A percentile compares a stretch with the other conserved stretches of the same genome.
Evolutionary conservation across 2,888 invertebrate genomes (phyloP).

Genomic region (Oxycera nigricornis): DNA sequence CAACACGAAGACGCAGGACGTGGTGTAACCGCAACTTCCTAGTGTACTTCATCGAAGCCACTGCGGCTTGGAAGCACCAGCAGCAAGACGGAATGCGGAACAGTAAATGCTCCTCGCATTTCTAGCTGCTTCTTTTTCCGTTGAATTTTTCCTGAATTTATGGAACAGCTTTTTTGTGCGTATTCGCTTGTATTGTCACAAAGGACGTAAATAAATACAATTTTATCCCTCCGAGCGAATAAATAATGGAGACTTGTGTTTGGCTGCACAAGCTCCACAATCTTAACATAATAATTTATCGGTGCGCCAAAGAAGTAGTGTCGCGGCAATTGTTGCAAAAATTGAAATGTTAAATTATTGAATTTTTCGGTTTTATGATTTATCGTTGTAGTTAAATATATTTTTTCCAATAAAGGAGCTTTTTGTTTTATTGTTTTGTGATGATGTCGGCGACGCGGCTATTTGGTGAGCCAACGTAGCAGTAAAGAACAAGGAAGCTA

Average conservation of each 20-base stretch:
- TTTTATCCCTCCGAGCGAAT: slow-evolving; percentile 11
- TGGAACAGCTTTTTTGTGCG: slow-evolving; percentile 28
- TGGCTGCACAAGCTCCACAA: not conserved
- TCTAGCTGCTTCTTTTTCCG: not conserved
- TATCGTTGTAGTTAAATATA: too few species aligned
- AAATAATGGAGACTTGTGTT: slow-evolving; percentile 26
- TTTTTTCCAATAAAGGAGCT: too few species aligned
- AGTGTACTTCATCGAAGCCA: not conserved
- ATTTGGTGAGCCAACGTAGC: too few species aligned
- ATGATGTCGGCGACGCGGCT: too few species aligned
- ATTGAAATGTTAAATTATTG: slow-evolving; percentile 23
- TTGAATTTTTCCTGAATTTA: slow-evolving; percentile 19
- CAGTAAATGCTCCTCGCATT: not conserved
- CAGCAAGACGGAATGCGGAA: not conserved
- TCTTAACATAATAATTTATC: slow-evolving; percentile 27
- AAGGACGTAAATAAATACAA: slow-evolving; percentile 25
- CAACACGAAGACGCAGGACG: not conserved
- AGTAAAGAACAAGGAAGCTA: too few species aligned
- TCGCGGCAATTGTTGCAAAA: slow-evolving; percentile 4
- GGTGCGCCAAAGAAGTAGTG: not conserved
- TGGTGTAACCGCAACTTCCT: not conserved
- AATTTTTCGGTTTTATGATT: not conserved
- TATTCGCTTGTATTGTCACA: slow-evolving; percentile 29
- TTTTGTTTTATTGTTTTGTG: too few species aligned
- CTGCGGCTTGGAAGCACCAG: not conserved